Percentiles rank a stretch among this genome's conserved stretches.
phyloP scores from a whole-genome alignment of 2,797 vertebrate genomes.

The Anabacerthia variegaticeps region DNA sequence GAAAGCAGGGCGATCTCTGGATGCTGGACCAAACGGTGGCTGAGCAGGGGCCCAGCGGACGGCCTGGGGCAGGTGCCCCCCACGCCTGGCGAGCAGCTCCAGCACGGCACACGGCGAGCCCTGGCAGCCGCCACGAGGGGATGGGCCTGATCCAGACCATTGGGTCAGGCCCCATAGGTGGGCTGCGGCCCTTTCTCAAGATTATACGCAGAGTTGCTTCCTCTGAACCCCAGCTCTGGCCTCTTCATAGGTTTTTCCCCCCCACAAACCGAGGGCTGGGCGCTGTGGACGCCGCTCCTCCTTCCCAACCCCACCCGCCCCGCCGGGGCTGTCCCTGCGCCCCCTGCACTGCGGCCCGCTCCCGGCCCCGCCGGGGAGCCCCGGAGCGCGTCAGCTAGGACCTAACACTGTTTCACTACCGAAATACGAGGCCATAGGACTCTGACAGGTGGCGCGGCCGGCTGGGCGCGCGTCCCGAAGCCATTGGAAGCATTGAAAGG shows the following conservation, averaged over 20 bases:
- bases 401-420: constrained; percentile 93
- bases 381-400: constrained; percentile 84
- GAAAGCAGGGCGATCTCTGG: constrained; percentile 72
- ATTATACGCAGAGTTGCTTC: constrained; percentile 82
- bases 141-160: neutral
- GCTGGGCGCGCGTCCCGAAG: constrained; percentile 76
- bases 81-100: constrained; percentile 41
- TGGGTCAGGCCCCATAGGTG: neutral
- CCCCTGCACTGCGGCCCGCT: constrained; percentile 59
- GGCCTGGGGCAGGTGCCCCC: neutral
- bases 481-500: constrained; percentile 79
- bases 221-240: constrained; percentile 61
- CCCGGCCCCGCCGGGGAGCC: constrained; percentile 11
- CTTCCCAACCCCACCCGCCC: constrained; percentile 89
- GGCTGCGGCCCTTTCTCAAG: constrained; percentile 67
- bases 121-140: neutral
- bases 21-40: constrained; percentile 55
- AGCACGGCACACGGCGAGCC: neutral
- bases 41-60: neutral
- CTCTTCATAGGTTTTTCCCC: constrained; percentile 89
- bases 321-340: constrained; percentile 67
- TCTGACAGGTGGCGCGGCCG: constrained; percentile 76
- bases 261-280: constrained; percentile 74
- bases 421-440: constrained; percentile 87
- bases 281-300: constrained; percentile 76